Percentiles rank a stretch among this genome's conserved stretches.
phyloP scores from a whole-genome alignment of 2,797 vertebrate species.

The Poecilia gillii region DNA sequence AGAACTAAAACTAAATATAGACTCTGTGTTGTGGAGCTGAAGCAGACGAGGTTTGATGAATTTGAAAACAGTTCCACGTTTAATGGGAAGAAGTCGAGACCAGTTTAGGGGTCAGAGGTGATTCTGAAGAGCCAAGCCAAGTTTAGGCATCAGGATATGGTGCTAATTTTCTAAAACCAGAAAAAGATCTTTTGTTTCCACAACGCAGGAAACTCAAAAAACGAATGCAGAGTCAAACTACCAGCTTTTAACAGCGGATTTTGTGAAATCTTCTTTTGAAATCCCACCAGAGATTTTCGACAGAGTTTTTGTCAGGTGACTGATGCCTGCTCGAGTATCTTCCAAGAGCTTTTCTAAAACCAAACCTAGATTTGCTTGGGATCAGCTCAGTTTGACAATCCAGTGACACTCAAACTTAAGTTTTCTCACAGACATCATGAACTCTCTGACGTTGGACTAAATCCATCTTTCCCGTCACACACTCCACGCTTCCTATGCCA shows the following conservation, averaged over 20 bases:
- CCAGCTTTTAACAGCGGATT: not conserved
- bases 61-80: not conserved
- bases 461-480: not conserved
- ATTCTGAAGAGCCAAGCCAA: not conserved
- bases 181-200: not conserved
- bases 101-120: no score
- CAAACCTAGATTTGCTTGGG: not conserved
- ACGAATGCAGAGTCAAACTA: not conserved
- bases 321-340: not conserved
- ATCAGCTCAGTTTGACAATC: not conserved
- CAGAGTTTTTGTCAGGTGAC: no score
- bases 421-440: not conserved
- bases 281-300: not conserved
- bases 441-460: not conserved
- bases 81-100: not conserved
- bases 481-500: not conserved
- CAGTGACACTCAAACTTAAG: not conserved
- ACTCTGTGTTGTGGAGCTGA: not conserved
- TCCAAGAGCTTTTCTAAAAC: not conserved
- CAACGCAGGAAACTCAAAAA: no score
- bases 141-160: not conserved
- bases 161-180: not conserved
- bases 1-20: conserved; percentile 1
- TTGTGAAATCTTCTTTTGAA: not conserved
- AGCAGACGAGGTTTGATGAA: not conserved